These are phyloP conservation scores for Tachypleus tridentatus DNA, from an alignment of 1,140 invertebrate genomes.

Conservation along the genomic window DNA sequence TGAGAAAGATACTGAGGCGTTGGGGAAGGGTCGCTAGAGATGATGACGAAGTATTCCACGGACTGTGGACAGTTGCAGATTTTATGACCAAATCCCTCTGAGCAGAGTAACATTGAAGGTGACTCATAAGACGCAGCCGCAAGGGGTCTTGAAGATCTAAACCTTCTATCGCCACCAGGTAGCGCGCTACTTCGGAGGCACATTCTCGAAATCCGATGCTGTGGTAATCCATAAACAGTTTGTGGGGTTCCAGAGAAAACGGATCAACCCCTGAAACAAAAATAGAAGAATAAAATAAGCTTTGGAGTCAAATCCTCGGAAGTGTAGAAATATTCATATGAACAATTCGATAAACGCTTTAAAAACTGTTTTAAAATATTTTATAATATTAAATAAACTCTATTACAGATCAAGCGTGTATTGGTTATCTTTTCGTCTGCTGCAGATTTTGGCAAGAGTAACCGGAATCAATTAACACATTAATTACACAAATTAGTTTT, in stretches of 20 bases:
- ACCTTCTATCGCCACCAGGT: conserved; percentile 86
- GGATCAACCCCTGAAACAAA: conserved; percentile 53
- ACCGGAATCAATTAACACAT: too few species aligned
- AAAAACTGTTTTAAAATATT: too few species aligned
- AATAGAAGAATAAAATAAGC: neutral
- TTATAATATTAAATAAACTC: too few species aligned
- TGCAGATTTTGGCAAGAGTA: too few species aligned
- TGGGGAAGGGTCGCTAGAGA: conserved; percentile 15
- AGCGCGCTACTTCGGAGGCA: conserved; percentile 79
- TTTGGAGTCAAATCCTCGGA: neutral
- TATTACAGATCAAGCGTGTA: too few species aligned
- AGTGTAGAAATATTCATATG: neutral
- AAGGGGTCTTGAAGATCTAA: conserved; percentile 92
- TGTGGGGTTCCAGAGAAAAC: conserved; percentile 72
- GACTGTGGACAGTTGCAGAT: conserved; percentile 22
- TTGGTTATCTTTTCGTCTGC: too few species aligned
- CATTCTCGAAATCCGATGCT: conserved; percentile 92
- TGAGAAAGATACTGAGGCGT: neutral
- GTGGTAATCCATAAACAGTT: conserved; percentile 92
- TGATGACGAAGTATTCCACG: conserved; percentile 26
- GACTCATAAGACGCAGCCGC: conserved; percentile 76
- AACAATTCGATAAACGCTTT: neutral
- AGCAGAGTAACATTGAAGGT: conserved; percentile 77
- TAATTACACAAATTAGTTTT: too few species aligned
- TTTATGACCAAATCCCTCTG: conserved; percentile 61